Conservation (phyloP, 2,797 vertebrate species). For the Helicolenus hilgendorfi region DNA sequence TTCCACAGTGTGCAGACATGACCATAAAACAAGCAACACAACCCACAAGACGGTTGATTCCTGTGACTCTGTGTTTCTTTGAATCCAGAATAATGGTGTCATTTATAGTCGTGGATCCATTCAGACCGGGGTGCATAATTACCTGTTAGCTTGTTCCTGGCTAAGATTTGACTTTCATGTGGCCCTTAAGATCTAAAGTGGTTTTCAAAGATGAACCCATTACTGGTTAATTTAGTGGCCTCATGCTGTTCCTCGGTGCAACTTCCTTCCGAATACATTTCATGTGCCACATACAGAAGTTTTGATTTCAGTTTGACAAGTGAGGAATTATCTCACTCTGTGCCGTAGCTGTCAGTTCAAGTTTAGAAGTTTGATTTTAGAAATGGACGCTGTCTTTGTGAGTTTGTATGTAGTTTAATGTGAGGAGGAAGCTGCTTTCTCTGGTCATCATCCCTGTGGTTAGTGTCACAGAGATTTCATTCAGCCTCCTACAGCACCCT, state of each 20-base stretch:
- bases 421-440: neutral
- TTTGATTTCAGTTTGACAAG: constrained; percentile 16
- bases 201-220: constrained; percentile 75
- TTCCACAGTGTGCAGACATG: constrained; percentile 59
- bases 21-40: constrained; percentile 71
- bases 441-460: neutral
- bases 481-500: neutral
- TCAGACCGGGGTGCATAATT: constrained; percentile 59
- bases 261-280: constrained; percentile 69
- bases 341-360: neutral
- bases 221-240: constrained; percentile 63
- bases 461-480: neutral
- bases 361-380: neutral
- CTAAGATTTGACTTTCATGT: constrained; percentile 71
- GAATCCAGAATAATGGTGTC: constrained; percentile 68
- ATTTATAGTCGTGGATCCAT: constrained; percentile 58
- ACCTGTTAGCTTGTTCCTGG: constrained; percentile 65
- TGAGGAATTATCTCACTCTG: neutral
- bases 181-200: constrained; percentile 78
- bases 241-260: constrained; percentile 40
- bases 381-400: neutral
- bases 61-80: constrained; percentile 53
- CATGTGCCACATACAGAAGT: constrained; percentile 22
- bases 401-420: neutral
- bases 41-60: constrained; percentile 43